Evolutionary conservation across 2,888 invertebrate species (phyloP).

Genomic region (Chymomyza caudatula): DNA sequence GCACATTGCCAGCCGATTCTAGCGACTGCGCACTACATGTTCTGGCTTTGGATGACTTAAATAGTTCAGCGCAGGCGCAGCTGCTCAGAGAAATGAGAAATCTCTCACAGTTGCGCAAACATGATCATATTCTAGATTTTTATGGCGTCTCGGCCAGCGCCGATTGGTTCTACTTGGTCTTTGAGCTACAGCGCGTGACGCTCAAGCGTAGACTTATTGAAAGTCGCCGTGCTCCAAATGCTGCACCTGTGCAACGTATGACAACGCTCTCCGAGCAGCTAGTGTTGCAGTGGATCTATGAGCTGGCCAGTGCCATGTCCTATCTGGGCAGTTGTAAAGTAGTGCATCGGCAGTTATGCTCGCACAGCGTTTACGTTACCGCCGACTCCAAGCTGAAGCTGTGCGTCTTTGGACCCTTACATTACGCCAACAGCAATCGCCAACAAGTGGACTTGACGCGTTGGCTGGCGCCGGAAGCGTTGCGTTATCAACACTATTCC

Average conservation of each 20-base stretch:
- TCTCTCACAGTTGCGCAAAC: conserved; percentile 84
- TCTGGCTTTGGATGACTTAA: conserved; percentile 80
- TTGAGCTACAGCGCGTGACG: conserved; percentile 84
- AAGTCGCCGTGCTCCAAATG: conserved; percentile 78
- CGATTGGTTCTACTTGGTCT: conserved; percentile 85
- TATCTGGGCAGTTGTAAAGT: conserved; percentile 84
- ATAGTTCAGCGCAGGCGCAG: conserved; percentile 77
- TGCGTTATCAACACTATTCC: conserved; percentile 84
- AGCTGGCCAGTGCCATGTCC: conserved; percentile 85
- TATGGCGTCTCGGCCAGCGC: conserved; percentile 89
- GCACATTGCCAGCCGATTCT: conserved; percentile 65
- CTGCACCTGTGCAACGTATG: conserved; percentile 77
- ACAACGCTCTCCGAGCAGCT: conserved; percentile 82
- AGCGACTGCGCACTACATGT: conserved; percentile 82
- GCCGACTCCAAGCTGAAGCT: conserved; percentile 85
- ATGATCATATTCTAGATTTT: conserved; percentile 85
- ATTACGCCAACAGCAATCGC: conserved; percentile 81
- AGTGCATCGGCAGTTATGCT: conserved; percentile 85
- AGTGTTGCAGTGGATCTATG: conserved; percentile 82
- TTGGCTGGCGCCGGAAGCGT: conserved; percentile 89
- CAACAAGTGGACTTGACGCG: conserved; percentile 86
- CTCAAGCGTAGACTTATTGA: conserved; percentile 85
- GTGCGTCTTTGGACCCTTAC: conserved; percentile 86
- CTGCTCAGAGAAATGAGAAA: conserved; percentile 86
- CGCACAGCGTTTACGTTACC: conserved; percentile 84